Conservation (phyloP, 2,888 invertebrate genomes). For the Agrotis exclamationis region DNA sequence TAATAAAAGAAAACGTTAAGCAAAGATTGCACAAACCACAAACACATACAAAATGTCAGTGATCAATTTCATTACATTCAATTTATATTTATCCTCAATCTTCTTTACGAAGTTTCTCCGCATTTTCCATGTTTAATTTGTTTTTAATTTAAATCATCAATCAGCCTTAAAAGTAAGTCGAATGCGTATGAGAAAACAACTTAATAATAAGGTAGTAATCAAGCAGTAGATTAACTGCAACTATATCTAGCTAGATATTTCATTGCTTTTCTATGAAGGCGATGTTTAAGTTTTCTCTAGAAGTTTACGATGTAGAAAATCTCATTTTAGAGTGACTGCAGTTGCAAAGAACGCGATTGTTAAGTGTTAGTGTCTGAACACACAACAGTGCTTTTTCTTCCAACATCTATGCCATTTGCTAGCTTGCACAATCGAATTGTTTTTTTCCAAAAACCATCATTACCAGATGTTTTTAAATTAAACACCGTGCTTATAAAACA, state of each 20-base stretch:
- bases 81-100: constrained; percentile 24
- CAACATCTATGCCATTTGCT: background rate
- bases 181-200: constrained; percentile 26
- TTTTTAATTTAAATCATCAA: constrained; percentile 41
- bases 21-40: constrained; percentile 3
- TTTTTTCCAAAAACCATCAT: constrained; percentile 1
- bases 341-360: background rate
- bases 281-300: background rate
- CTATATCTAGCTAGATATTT: constrained; percentile 22
- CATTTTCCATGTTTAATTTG: constrained; percentile 27
- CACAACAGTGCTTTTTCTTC: background rate
- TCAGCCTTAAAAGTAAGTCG: constrained; percentile 16
- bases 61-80: constrained; percentile 14
- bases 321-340: too few species aligned
- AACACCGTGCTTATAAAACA: constrained; percentile 6
- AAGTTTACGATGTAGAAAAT: background rate
- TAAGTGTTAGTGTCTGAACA: background rate
- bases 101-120: constrained; percentile 9
- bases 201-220: constrained; percentile 37
- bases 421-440: background rate
- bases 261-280: constrained; percentile 24
- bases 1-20: constrained; percentile 6
- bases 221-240: constrained; percentile 30
- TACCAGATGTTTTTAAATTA: background rate
- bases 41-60: constrained; percentile 22